Conservation (phyloP, 2,113 vertebrate genomes). For the Pardalotus punctatus region DNA sequence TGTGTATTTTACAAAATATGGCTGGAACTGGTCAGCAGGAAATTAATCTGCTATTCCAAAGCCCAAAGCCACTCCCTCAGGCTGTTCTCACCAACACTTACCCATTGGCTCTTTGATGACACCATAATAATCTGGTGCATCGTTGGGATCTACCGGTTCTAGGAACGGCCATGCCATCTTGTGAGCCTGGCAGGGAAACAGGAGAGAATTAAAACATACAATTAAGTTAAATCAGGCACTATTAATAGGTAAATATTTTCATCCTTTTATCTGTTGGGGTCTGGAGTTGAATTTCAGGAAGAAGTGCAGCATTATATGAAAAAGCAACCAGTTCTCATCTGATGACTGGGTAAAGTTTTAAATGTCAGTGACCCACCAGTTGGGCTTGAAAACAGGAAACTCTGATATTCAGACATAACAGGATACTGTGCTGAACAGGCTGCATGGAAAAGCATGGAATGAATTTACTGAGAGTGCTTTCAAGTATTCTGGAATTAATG, state of each 20-base stretch:
- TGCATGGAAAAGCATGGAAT: not conserved
- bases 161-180: constrained; percentile 99
- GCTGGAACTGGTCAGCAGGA: not conserved
- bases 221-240: not conserved
- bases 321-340: not conserved
- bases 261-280: not conserved
- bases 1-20: not conserved
- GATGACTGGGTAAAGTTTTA: not conserved
- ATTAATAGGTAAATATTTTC: not conserved
- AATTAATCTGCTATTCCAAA: not conserved
- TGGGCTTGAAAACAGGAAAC: not conserved
- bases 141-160: constrained; percentile 94
- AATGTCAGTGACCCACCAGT: not conserved
- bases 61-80: not conserved
- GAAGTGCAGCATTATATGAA: not conserved
- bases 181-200: constrained; percentile 80
- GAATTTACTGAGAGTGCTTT: not conserved
- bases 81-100: constrained; percentile 55
- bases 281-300: not conserved
- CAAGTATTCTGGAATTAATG: not conserved
- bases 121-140: constrained; percentile 97
- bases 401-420: not conserved
- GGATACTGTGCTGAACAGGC: not conserved
- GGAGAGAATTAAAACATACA: not conserved
- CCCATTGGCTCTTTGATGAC: constrained; percentile 99